A percentile compares a stretch with the other conserved stretches of the same genome.
Conservation (phyloP, 2,888 invertebrate genomes). For the Masnerella sp. region DNA sequence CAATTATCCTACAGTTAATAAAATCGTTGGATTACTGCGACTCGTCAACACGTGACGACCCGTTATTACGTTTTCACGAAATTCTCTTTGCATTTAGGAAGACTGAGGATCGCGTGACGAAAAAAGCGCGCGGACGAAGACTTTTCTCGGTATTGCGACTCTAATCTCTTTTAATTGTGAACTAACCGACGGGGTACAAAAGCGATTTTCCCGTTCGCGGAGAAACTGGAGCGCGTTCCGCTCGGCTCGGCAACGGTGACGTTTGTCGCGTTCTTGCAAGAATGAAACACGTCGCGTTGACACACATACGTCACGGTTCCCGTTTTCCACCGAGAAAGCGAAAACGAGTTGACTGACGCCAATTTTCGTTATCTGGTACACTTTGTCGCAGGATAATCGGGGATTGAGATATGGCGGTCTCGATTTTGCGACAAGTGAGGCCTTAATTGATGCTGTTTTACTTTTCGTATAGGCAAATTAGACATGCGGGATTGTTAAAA, state of each 20-base stretch:
- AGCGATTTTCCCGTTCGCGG: constrained; percentile 24
- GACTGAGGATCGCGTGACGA: constrained; percentile 22
- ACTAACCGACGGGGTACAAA: constrained; percentile 14
- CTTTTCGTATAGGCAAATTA: too few species aligned
- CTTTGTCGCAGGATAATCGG: constrained; percentile 6
- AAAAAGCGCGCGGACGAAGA: constrained; percentile 6
- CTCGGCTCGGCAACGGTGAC: constrained; percentile 62
- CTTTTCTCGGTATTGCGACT: not conserved
- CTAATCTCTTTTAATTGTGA: constrained; percentile 35
- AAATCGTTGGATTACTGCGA: constrained; percentile 17
- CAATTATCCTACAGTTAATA: constrained; percentile 26
- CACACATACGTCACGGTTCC: constrained; percentile 59
- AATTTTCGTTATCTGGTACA: constrained; percentile 17
- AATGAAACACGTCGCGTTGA: constrained; percentile 56
- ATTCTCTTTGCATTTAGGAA: constrained; percentile 14
- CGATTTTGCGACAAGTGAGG: not conserved
- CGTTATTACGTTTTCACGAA: constrained; percentile 23
- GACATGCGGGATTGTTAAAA: too few species aligned
- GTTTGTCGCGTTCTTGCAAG: constrained; percentile 63
- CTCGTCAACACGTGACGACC: constrained; percentile 8
- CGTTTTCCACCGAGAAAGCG: constrained; percentile 62
- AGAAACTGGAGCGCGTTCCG: constrained; percentile 64
- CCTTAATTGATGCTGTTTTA: constrained; percentile 26
- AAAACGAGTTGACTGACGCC: constrained; percentile 43
- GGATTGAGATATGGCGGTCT: constrained; percentile 17